phyloP scores from a whole-genome alignment of 1,140 invertebrate species.

The Euura saliciscinereae region DNA sequence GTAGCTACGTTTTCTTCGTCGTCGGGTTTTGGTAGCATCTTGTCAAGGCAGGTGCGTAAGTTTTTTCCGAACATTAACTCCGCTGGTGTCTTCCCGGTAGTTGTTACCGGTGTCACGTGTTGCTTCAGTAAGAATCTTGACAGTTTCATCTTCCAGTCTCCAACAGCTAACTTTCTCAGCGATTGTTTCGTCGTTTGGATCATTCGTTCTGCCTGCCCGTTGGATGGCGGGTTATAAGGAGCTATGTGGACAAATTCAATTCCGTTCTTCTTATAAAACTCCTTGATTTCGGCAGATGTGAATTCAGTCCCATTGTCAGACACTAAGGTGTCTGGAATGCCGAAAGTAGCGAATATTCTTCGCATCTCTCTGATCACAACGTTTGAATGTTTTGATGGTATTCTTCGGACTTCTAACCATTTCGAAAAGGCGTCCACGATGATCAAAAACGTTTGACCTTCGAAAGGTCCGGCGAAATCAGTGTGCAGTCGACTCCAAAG shows the following conservation, averaged over 20 bases:
- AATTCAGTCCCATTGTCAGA: background rate
- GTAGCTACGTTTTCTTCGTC: background rate
- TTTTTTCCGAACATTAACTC: slow-evolving; percentile 12
- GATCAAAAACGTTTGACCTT: slow-evolving; percentile 47
- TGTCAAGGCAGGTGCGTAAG: background rate
- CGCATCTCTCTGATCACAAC: slow-evolving; percentile 3
- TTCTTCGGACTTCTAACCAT: slow-evolving; percentile 8
- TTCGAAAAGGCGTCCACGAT: slow-evolving; percentile 27
- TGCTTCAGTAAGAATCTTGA: slow-evolving; percentile 12
- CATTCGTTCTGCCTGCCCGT: slow-evolving; percentile 36
- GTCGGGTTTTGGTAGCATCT: background rate
- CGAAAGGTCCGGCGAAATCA: slow-evolving; percentile 57
- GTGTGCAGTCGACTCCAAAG: slow-evolving; percentile 58
- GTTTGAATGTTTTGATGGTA: background rate
- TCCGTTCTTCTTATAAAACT: slow-evolving; percentile 7
- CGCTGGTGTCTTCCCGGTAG: background rate
- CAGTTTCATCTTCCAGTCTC: slow-evolving; percentile 3
- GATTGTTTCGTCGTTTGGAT: slow-evolving; percentile 31
- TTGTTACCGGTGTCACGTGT: background rate
- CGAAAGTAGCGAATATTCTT: slow-evolving; percentile 15
- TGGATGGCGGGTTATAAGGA: slow-evolving; percentile 34
- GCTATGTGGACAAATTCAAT: slow-evolving; percentile 3
- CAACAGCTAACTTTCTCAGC: background rate
- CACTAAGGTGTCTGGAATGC: slow-evolving; percentile 8
- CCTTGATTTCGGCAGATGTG: background rate